Base-by-base conservation (phyloP, 64 coral and sea anemone genomes). In the Montipora efflorescens region DNA sequence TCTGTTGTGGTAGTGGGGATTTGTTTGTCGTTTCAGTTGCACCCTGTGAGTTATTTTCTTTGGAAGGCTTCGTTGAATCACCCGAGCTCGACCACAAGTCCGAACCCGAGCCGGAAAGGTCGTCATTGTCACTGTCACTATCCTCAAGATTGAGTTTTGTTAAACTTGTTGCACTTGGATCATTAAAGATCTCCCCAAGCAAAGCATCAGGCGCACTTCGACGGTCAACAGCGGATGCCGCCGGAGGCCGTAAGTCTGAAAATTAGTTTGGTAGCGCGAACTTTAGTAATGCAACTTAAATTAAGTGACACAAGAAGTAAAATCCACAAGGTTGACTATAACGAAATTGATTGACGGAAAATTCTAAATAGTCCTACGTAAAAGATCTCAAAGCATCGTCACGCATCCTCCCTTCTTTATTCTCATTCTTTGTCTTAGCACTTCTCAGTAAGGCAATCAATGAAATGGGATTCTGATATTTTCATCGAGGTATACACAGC, bases 101-200 rank as follows among this genome's bases (percentile, higher is more conserved):
- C 28, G 96, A 97, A 67, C 96, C 96, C 71, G 95, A 96, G 67
- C 87, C 88, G 57, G 92, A 93, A 86, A 86, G 19, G 66, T 86
- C 82, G 82, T 86, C 66, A 86, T 49, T 86, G 74, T 62, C 67
- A 68, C 52, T 86, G 79, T 97, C 96, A 88, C 75, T 89, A 81
- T 94, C 92, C 89, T 97, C 93, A 48, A 87, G 83, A 13, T 81
- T 86, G 66, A 91, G 82, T 88, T 97, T 97, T 83, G 82, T 97
- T 90, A 97, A 64, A 48, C 96, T 97, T 84, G 96, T 97, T 64
- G 93, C 96, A 72, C 91, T 95, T 52, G 96, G 96, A 80, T 97
- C 96, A 74, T 97, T 97, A 90, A 97, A 97, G 90, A 97, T 90
- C 78, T 97, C 87, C n/a, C 92, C 93, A 75, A 97, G 78, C 4